These are phyloP conservation scores for Drosophila ohnishii DNA, from an alignment of 1,140 invertebrate genomes.

Conservation along the genomic window DNA sequence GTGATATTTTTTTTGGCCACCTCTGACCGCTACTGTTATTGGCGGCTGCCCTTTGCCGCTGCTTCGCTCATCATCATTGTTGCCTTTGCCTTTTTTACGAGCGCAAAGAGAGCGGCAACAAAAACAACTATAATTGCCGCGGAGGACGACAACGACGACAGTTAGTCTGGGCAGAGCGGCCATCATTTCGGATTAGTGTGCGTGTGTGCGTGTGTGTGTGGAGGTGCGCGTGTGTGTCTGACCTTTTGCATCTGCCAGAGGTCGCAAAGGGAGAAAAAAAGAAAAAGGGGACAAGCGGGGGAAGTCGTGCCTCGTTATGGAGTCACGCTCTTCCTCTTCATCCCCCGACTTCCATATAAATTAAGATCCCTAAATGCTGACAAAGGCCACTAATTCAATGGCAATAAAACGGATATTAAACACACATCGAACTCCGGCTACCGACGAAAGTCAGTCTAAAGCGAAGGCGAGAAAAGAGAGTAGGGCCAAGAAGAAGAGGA, in stretches of 20 bases:
- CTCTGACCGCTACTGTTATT: slow-evolving; percentile 6
- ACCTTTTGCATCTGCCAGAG: slow-evolving; percentile 77
- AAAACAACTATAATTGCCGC: slow-evolving; percentile 27
- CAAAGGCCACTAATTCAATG: slow-evolving; percentile 80
- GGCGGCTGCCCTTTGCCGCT: background rate
- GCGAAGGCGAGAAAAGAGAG: background rate
- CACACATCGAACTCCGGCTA: slow-evolving; percentile 75
- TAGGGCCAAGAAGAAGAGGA: background rate
- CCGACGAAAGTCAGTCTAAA: slow-evolving; percentile 38
- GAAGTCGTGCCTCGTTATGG: slow-evolving; percentile 70
- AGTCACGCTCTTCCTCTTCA: slow-evolving; percentile 60
- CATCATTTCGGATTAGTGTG: slow-evolving; percentile 75
- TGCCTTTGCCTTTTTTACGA: slow-evolving; percentile 16
- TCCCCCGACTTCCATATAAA: slow-evolving; percentile 63
- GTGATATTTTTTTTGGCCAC: fast-evolving
- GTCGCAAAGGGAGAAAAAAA: slow-evolving; percentile 38
- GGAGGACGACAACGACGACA: slow-evolving; percentile 64
- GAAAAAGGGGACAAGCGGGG: slow-evolving; percentile 9
- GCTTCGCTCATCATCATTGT: slow-evolving; percentile 4
- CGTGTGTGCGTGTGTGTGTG: slow-evolving; percentile 37
- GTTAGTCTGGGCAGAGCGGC: slow-evolving; percentile 72
- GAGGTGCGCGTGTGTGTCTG: slow-evolving; percentile 44
- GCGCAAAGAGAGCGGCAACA: slow-evolving; percentile 1
- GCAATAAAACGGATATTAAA: slow-evolving; percentile 81
- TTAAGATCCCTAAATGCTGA: slow-evolving; percentile 80